Evolutionary conservation across 2,888 invertebrate genomes (phyloP).

Genomic region (Xanthia icteritia): DNA sequence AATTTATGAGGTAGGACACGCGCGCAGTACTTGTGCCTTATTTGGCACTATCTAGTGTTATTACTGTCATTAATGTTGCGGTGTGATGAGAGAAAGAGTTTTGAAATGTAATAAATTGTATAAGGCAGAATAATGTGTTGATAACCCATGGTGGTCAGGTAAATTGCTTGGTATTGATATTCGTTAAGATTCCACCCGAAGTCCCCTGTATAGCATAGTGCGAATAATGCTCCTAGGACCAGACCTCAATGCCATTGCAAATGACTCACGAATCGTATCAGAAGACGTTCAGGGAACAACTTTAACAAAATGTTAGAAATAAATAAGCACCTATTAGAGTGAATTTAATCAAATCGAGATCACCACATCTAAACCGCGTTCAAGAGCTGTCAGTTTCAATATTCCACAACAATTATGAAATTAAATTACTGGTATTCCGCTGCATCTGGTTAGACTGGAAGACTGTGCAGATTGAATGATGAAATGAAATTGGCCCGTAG

Average conservation of each 20-base stretch:
- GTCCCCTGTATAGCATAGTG: background rate
- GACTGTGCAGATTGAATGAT: background rate
- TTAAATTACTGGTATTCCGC: background rate
- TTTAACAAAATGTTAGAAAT: background rate
- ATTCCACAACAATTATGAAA: background rate
- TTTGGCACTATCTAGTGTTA: constrained; percentile 16
- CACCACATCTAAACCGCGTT: too few relatives aligned
- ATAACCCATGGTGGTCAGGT: background rate
- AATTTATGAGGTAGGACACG: constrained; percentile 1
- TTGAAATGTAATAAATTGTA: background rate
- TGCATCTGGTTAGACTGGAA: background rate
- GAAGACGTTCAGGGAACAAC: background rate
- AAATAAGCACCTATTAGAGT: background rate
- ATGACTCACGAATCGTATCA: background rate
- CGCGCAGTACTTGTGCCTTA: background rate
- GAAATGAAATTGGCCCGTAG: background rate
- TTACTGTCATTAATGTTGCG: constrained; percentile 1
- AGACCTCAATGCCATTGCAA: background rate
- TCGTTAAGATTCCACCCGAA: background rate
- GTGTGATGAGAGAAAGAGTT: background rate
- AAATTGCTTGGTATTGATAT: background rate
- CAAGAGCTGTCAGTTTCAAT: background rate
- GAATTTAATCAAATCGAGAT: background rate
- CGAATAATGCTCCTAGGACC: background rate
- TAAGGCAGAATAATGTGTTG: background rate